Evolutionary conservation across 2,888 invertebrate species (phyloP), one percentile per base, ranked within the genome.

Genomic region (Phortica magna): DNA sequence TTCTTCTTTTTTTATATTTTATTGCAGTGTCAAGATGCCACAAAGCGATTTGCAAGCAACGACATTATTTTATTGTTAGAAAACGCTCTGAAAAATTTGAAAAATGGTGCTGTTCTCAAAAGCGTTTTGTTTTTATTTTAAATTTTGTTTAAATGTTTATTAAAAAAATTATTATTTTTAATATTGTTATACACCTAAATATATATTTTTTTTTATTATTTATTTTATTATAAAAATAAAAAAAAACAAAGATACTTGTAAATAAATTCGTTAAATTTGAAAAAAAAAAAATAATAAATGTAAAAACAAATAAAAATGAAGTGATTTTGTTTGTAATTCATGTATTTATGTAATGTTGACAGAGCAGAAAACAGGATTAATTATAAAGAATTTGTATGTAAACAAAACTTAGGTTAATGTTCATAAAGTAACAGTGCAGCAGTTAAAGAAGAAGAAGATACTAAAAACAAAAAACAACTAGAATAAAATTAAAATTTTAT

Each of bases 31-130:
- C 22, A 61, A 61, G 17, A 48, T 64, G 3, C 7, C 71, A 39
- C 17, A 48, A 14, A 39, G 75, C n/a, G 71, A 70, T 10, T 31
- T 64, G 17, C 43, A 61, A 31, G 53, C 61, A 75, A 75, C 59
- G 7, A 75, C 71, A 70, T 75, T 75, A 64, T 75, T 75, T 71
- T 75, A 75, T 71, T 75, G 75, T 75, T 75, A 71, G 70, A 64
- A 71, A 77, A 75, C 73, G 73, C 31, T 55, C 10, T 41, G 7
- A 14, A 55, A n/a, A 55, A n/a, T 55, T 55, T 55, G 5, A 7
- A n/a, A 55, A n/a, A 55, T 55, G n/a, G 12, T 55, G 7, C 10
- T 55, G 17, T 55, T 31, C 31, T 31, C 31, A 55, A 55, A n/a
- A 55, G 5, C n/a, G 14, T 73, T 75, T 72, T 59, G n/a, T 57